Percentiles rank a stretch among this genome's conserved stretches.
phyloP scores from a whole-genome alignment of 2,888 invertebrate species.

The Conus canariensis region DNA sequence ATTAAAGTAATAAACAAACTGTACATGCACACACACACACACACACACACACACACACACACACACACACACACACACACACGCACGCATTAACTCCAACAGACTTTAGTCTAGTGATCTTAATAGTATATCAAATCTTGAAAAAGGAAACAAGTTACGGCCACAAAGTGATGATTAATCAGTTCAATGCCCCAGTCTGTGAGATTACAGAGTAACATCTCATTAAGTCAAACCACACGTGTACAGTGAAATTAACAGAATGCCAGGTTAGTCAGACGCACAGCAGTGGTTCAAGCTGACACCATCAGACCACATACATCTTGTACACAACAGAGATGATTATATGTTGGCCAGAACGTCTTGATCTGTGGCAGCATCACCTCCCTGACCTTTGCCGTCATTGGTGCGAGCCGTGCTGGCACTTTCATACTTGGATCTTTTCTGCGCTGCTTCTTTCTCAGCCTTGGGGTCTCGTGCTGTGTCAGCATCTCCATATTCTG shows the following conservation, averaged over 20 bases:
- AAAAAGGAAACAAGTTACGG: too few relatives aligned
- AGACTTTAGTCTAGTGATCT: too few relatives aligned
- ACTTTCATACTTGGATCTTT: background rate
- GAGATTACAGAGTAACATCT: too few relatives aligned
- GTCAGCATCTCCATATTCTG: background rate
- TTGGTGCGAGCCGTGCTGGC: conserved; percentile 7
- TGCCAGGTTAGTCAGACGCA: background rate
- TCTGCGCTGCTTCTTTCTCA: conserved; percentile 4
- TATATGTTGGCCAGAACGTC: conserved; percentile 33
- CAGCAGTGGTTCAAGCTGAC: background rate
- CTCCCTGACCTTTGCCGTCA: background rate
- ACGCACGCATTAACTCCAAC: too few relatives aligned
- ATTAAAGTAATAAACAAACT: too few relatives aligned
- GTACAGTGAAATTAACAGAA: background rate
- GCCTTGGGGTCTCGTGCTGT: background rate
- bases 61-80: too few relatives aligned
- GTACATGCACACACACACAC: too few relatives aligned
- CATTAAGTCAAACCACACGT: background rate
- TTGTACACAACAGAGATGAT: background rate
- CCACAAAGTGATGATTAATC: too few relatives aligned
- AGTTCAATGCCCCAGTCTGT: too few relatives aligned
- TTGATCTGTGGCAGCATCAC: background rate
- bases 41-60: too few relatives aligned
- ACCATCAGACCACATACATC: background rate
- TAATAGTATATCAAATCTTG: too few relatives aligned